These are phyloP conservation scores for Eriosoma lanigerum DNA, from an alignment of 1,140 invertebrate genomes.

Conservation along the genomic window DNA sequence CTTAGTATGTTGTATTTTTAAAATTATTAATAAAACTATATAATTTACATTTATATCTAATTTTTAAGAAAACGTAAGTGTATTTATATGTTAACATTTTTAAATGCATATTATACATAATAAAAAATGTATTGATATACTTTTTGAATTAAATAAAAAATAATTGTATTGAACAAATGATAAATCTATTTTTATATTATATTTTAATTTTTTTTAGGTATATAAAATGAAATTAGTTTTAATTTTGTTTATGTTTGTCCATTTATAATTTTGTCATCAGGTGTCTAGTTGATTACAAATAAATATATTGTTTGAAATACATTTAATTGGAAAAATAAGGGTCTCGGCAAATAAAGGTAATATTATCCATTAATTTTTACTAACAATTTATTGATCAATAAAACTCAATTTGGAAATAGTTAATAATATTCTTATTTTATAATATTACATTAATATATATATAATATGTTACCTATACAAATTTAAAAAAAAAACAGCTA, in stretches of 20 bases:
- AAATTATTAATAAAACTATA: not conserved
- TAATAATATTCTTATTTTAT: not conserved
- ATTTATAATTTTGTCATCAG: conserved; percentile 37
- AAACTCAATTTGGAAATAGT: not conserved
- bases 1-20: not conserved
- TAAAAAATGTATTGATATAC: too few relatives aligned
- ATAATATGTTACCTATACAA: too few relatives aligned
- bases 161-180: not conserved
- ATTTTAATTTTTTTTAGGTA: not conserved
- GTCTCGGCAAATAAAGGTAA: conserved; percentile 14
- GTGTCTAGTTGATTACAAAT: conserved; percentile 30
- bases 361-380: conserved; percentile 3
- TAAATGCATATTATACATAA: not conserved
- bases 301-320: conserved; percentile 21
- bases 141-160: not conserved
- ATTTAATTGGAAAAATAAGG: conserved; percentile 30
- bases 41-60: not conserved
- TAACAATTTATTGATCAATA: conserved; percentile 14
- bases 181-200: not conserved
- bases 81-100: not conserved
- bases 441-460: too few relatives aligned
- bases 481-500: too few relatives aligned
- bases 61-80: not conserved
- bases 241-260: conserved; percentile 18
- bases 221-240: not conserved